phyloP scores from a whole-genome alignment of 1,140 invertebrate species.

The Pogonomyrmex californicus region DNA sequence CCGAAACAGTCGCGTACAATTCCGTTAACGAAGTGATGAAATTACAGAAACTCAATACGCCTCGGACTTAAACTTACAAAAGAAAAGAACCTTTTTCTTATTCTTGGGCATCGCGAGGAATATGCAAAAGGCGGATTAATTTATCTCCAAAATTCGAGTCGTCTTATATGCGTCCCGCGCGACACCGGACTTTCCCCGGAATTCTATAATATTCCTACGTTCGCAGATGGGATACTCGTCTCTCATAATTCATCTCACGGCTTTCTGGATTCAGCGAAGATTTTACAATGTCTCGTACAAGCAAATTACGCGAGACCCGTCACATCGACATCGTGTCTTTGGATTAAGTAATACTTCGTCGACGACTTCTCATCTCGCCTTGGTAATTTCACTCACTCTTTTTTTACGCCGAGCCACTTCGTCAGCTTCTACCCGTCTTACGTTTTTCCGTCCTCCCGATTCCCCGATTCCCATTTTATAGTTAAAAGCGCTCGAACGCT shows the following conservation, averaged over 20 bases:
- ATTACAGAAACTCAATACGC: slow-evolving; percentile 32
- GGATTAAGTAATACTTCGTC: slow-evolving; percentile 65
- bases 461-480: slow-evolving; percentile 12
- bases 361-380: slow-evolving; percentile 57
- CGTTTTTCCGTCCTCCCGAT: not conserved
- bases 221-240: slow-evolving; percentile 27
- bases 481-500: slow-evolving; percentile 34
- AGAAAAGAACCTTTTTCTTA: slow-evolving; percentile 9
- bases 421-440: slow-evolving; percentile 17
- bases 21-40: slow-evolving; percentile 14
- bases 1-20: not conserved
- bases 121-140: slow-evolving; percentile 46
- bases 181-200: slow-evolving; percentile 28
- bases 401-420: slow-evolving; percentile 2
- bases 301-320: slow-evolving; percentile 56
- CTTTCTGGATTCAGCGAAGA: slow-evolving; percentile 38
- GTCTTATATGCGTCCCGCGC: not conserved
- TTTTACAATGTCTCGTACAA: slow-evolving; percentile 65
- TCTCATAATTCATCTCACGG: slow-evolving; percentile 60
- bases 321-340: slow-evolving; percentile 47
- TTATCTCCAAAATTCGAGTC: slow-evolving; percentile 40
- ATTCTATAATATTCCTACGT: slow-evolving; percentile 55
- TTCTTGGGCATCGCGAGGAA: not conserved
- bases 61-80: not conserved
- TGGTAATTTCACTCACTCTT: slow-evolving; percentile 38